Percentiles rank a stretch among this genome's conserved stretches.
These are phyloP conservation scores for rat (Rattus norvegicus) DNA, from an alignment of 2,113 vertebrate species.

Conservation along the genomic window DNA sequence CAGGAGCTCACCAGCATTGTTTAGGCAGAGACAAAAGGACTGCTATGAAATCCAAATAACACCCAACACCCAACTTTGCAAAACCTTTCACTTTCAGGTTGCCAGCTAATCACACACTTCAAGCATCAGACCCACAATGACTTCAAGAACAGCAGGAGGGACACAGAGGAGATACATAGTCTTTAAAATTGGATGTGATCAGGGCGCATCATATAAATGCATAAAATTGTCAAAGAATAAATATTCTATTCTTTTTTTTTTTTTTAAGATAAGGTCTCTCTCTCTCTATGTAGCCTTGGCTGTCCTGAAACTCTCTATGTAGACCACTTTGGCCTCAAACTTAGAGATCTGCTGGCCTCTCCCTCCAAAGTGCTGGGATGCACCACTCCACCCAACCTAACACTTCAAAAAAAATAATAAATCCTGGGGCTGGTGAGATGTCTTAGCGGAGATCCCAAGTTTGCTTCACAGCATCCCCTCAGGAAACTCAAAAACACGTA, in stretches of 20 bases:
- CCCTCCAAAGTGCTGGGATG: not conserved
- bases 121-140: not conserved
- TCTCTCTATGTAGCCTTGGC: not conserved
- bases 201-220: not conserved
- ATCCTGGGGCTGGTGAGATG: not conserved
- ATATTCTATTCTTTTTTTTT: not conserved
- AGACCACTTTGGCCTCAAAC: not conserved
- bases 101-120: not conserved
- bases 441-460: not conserved
- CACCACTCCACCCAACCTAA: not conserved
- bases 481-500: not conserved
- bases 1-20: not conserved
- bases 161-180: not conserved
- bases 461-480: not conserved
- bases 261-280: not conserved
- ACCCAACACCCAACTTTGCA: not conserved
- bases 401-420: too few species aligned
- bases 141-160: not conserved
- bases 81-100: not conserved
- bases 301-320: not conserved
- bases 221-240: not conserved
- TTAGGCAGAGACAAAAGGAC: not conserved
- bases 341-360: not conserved
- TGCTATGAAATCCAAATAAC: constrained; percentile 15
- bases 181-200: not conserved